Evolutionary conservation across 2,888 invertebrate species (phyloP).

Genomic region (Odontothrips loti): DNA sequence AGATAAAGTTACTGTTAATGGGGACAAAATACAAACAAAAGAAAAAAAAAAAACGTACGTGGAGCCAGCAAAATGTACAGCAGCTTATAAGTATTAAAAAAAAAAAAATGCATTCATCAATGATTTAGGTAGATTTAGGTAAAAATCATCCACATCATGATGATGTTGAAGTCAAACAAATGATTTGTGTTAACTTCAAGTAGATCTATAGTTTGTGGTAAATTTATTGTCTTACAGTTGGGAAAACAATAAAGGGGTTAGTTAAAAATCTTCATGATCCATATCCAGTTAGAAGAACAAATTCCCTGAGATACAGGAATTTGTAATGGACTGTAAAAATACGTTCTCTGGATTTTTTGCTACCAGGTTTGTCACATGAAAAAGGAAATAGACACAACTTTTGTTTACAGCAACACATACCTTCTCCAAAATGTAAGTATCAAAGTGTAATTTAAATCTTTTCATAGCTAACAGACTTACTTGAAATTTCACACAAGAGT

Average conservation of each 20-base stretch:
- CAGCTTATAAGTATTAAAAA: not conserved
- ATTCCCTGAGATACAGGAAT: not conserved
- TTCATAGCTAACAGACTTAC: constrained; percentile 19
- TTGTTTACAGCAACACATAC: not conserved
- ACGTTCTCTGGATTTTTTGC: not conserved
- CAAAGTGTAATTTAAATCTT: not conserved
- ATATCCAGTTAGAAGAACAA: not conserved
- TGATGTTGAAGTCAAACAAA: no score
- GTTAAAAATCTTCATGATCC: not conserved
- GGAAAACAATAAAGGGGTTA: not conserved
- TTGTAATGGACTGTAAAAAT: constrained; percentile 8
- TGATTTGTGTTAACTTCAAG: no score
- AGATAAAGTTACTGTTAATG: no score
- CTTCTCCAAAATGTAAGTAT: not conserved
- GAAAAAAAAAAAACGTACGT: not conserved
- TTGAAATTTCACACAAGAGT: constrained; percentile 3
- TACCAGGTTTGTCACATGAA: not conserved
- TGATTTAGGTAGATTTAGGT: not conserved
- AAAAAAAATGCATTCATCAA: not conserved
- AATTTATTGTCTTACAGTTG: not conserved
- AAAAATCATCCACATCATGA: no score
- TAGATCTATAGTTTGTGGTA: not conserved
- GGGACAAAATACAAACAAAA: not conserved
- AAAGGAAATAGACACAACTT: not conserved
- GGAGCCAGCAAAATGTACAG: constrained; percentile 3